These are phyloP conservation scores for Ooceraea biroi DNA, from an alignment of 1,140 invertebrate species.

Conservation along the genomic window DNA sequence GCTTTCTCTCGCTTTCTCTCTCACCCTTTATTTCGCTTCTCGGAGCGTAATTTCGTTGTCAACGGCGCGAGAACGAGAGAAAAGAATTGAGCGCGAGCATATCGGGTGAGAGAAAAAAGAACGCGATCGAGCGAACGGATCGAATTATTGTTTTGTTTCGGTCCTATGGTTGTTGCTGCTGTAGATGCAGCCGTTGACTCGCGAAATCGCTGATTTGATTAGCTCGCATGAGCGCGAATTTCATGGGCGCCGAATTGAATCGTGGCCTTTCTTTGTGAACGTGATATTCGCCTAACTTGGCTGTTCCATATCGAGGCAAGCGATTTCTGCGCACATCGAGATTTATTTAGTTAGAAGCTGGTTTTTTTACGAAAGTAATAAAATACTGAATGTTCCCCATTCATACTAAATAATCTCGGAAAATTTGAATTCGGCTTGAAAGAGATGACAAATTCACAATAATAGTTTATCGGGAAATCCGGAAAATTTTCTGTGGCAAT, in stretches of 20 bases:
- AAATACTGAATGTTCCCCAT: neutral
- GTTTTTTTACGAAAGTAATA: neutral
- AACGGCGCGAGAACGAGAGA: neutral
- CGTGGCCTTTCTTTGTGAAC: constrained; percentile 1
- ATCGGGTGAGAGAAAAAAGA: constrained; percentile 21
- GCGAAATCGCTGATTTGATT: constrained; percentile 66
- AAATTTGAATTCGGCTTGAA: neutral
- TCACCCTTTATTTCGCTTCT: neutral
- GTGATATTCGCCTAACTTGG: constrained; percentile 2
- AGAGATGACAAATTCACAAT: no score
- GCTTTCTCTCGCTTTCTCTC: neutral
- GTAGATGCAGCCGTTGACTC: constrained; percentile 25
- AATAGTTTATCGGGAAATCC: no score
- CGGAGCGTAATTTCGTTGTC: constrained; percentile 16
- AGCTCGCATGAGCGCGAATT: constrained; percentile 22
- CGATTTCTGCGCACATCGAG: neutral
- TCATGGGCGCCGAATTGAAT: constrained; percentile 12
- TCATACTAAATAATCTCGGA: neutral
- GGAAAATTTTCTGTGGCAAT: neutral
- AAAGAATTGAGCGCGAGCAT: constrained; percentile 16
- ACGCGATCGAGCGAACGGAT: constrained; percentile 11
- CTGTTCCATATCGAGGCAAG: neutral
- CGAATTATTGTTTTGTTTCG: constrained; percentile 44
- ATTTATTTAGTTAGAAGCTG: neutral
- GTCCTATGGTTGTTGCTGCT: neutral